A percentile compares a stretch with the other conserved stretches of the same genome.
Conservation (phyloP, 2,113 vertebrate species). For the Hiodon tergisus region DNA sequence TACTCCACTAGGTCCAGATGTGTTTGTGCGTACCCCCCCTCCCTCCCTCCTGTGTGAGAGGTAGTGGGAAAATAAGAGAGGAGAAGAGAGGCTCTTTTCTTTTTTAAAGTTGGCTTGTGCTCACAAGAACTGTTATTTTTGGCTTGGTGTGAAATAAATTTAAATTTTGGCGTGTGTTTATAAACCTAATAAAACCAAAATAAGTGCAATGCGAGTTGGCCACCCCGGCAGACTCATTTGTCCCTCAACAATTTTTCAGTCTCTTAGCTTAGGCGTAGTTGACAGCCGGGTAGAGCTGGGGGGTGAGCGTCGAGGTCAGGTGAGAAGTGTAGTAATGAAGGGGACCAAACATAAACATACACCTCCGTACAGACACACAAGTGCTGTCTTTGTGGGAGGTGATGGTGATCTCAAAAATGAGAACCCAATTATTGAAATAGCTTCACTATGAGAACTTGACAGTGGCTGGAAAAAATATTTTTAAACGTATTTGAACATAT, state of each 20-base stretch:
- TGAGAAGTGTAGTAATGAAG: background rate
- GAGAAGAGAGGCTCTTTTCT: background rate
- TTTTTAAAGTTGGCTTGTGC: background rate
- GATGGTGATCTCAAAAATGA: background rate
- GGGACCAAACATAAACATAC: constrained; percentile 3
- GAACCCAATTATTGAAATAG: background rate
- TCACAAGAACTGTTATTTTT: constrained; percentile 12
- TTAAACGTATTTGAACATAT: no score
- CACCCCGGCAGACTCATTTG: constrained; percentile 9
- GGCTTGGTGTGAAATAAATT: constrained; percentile 19
- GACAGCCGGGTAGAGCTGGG: constrained; percentile 11
- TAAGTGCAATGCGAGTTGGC: constrained; percentile 2
- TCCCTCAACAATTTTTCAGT: background rate
- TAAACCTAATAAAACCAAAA: constrained; percentile 26
- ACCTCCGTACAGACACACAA: background rate
- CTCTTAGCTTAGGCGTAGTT: background rate
- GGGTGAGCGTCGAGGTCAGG: background rate
- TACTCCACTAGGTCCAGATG: background rate
- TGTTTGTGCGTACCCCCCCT: background rate
- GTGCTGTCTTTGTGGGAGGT: background rate
- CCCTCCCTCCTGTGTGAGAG: background rate
- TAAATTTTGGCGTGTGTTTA: constrained; percentile 19
- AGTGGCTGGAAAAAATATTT: no score
- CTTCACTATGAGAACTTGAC: background rate
- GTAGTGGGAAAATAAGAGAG: background rate